Evolutionary conservation across 2,113 vertebrate species (phyloP).

Genomic region (Buteo buteo): DNA sequence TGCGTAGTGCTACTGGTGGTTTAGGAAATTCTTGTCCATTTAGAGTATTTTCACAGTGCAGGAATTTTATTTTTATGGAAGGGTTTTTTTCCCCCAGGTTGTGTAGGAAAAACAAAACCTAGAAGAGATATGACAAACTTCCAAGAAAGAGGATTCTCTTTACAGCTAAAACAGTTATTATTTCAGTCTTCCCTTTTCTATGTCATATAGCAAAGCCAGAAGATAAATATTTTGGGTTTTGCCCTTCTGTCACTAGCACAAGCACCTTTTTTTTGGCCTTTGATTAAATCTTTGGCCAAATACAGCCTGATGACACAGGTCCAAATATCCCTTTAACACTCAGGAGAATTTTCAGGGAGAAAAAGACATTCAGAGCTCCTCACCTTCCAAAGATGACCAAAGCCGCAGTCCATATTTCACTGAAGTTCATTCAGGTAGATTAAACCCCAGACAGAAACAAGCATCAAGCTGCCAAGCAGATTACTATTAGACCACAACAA

Average conservation of each 20-base stretch:
- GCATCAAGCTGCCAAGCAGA: background rate
- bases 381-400: background rate
- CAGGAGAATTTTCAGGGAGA: background rate
- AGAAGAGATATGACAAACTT: background rate
- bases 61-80: background rate
- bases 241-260: background rate
- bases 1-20: background rate
- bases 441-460: background rate
- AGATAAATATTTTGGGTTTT: background rate
- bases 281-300: background rate
- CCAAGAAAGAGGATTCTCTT: background rate
- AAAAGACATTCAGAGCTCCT: background rate
- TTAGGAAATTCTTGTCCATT: background rate
- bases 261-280: background rate
- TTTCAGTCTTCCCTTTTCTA: background rate
- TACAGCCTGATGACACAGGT: background rate
- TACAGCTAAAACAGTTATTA: background rate
- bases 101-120: background rate
- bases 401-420: background rate
- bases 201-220: background rate
- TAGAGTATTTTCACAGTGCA: background rate
- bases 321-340: background rate
- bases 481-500: conserved; percentile 8
- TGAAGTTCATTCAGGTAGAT: background rate
- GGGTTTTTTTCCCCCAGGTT: fast-evolving